A percentile compares a stretch with the other conserved stretches of the same genome.
Conservation (phyloP, 2,797 vertebrate species). For the Sarcoramphus papa region DNA sequence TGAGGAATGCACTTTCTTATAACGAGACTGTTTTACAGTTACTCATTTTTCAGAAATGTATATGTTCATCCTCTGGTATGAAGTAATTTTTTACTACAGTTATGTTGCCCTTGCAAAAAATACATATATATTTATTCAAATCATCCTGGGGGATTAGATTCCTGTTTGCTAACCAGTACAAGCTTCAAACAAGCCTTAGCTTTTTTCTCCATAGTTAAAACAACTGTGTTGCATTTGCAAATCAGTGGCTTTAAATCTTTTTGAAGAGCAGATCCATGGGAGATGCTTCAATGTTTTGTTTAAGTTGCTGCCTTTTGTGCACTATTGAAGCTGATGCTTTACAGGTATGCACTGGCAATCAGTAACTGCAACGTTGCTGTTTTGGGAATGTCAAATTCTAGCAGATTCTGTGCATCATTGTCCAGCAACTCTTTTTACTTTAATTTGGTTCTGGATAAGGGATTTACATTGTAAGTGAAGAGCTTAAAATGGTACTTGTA, state of each 20-base stretch:
- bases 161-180: background rate
- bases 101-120: background rate
- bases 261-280: background rate
- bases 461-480: background rate
- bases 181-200: background rate
- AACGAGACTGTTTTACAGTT: background rate
- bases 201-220: background rate
- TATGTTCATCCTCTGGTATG: background rate
- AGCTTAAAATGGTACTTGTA: background rate
- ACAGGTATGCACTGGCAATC: background rate
- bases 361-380: background rate
- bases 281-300: background rate
- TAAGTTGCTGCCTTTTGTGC: conserved; percentile 1
- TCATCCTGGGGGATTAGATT: background rate
- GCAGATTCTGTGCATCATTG: background rate
- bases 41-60: background rate
- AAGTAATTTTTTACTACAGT: background rate
- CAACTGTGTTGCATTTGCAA: background rate
- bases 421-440: background rate
- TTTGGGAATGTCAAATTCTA: background rate
- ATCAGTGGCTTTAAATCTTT: background rate
- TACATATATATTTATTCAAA: background rate
- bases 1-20: background rate
- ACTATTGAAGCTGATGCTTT: background rate
- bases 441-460: background rate